Conservation (phyloP, 2,888 invertebrate species). For the Marasmarcha lunaedactyla region DNA sequence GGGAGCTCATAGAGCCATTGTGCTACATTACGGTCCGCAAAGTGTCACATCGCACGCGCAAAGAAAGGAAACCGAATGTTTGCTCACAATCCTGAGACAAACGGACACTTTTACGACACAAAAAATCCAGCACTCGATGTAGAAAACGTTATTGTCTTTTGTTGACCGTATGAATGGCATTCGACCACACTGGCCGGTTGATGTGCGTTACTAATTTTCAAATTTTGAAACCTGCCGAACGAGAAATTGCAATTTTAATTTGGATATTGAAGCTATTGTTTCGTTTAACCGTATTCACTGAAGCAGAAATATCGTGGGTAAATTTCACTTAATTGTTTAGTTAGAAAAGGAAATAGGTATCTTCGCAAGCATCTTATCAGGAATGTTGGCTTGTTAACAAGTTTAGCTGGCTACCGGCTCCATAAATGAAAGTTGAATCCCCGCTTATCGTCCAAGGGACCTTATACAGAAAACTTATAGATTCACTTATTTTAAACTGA, state of each 20-base stretch:
- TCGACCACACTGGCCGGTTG: slow-evolving; percentile 52
- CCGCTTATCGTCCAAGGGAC: slow-evolving; percentile 29
- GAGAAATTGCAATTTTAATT: slow-evolving; percentile 10
- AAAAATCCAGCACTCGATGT: slow-evolving; percentile 19
- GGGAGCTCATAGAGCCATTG: slow-evolving; percentile 42
- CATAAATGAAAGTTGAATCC: slow-evolving; percentile 47
- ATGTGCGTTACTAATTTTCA: slow-evolving; percentile 58
- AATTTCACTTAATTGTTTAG: too few relatives aligned
- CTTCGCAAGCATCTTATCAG: too few relatives aligned
- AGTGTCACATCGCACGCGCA: slow-evolving; percentile 28
- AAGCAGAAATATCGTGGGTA: too few relatives aligned
- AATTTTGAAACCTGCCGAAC: slow-evolving; percentile 29
- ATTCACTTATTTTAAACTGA: too few relatives aligned
- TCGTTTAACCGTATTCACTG: too few relatives aligned
- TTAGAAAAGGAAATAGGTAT: too few relatives aligned
- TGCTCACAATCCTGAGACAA: slow-evolving; percentile 36
- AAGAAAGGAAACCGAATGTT: slow-evolving; percentile 28
- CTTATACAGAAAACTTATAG: slow-evolving; percentile 25
- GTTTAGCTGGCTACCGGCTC: slow-evolving; percentile 38
- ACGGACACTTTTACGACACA: slow-evolving; percentile 23
- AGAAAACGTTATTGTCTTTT: slow-evolving; percentile 19
- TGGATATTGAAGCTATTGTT: too few relatives aligned
- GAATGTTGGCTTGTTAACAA: slow-evolving; percentile 19
- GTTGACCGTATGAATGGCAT: slow-evolving; percentile 38
- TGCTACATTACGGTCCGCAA: slow-evolving; percentile 28